Conservation (phyloP, 2,888 invertebrate genomes). For the Ectropis crepuscularia region DNA sequence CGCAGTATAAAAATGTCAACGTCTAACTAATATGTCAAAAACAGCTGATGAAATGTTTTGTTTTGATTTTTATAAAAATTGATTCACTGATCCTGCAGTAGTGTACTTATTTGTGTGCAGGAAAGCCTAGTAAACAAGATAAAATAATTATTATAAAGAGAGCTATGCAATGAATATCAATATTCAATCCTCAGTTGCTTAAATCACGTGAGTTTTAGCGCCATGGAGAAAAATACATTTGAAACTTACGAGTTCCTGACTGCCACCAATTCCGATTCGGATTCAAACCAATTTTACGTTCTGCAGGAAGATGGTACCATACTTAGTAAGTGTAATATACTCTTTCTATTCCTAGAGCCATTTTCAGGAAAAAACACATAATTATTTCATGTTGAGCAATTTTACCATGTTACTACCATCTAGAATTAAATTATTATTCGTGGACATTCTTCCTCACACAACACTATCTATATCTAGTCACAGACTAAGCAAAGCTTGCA, state of each 20-base stretch:
- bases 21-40: slow-evolving; percentile 19
- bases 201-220: slow-evolving; percentile 14
- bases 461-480: too few species aligned
- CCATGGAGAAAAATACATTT: slow-evolving; percentile 69
- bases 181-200: neutral
- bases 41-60: slow-evolving; percentile 30
- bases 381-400: neutral
- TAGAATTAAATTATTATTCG: too few species aligned
- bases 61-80: neutral
- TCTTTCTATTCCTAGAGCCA: neutral
- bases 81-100: too few species aligned
- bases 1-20: neutral
- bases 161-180: too few species aligned
- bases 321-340: slow-evolving; percentile 54
- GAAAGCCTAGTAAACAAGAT: neutral
- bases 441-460: too few species aligned
- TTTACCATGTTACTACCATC: too few species aligned
- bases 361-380: neutral
- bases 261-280: slow-evolving; percentile 48
- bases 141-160: neutral
- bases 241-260: slow-evolving; percentile 70
- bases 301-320: slow-evolving; percentile 73
- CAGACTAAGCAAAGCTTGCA: too few species aligned
- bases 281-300: slow-evolving; percentile 66
- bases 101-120: too few species aligned